Base-by-base conservation (phyloP, 1,140 invertebrate genomes). In the Daktulosphaira vitifoliae region DNA sequence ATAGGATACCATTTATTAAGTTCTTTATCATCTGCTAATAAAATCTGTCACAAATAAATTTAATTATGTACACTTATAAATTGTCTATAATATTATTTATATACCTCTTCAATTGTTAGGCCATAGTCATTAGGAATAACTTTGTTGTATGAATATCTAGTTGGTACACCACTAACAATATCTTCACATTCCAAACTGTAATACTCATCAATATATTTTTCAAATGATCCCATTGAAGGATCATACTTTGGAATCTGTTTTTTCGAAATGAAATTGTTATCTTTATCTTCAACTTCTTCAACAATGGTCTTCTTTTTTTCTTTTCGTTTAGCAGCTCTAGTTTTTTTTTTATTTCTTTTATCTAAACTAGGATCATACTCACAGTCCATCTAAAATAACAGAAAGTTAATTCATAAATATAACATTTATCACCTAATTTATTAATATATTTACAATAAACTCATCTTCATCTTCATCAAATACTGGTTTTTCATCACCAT, bases 161-260 rank as follows among this genome's bases (percentile, higher is more conserved):
- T 96, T 0, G 90, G 90, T 65, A 88, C 73, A 75, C 96, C 91
- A 1, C 84, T 90, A 66, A 98, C 87, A 38, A 97, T 82, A 77
- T 98, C 96, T 74, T 98, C 95, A 78, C 87, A 97, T 75, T 96
- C 90, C 67, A 97, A 77, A 69, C 87, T 84, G 72, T 96, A 97
- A 76, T 96, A 96, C 74, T 96, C 91, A 74, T 96, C 89, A 71
- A 94, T 83, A 74, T 96, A 96, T 70, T 96, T 80, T 50, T 88
- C 81, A 77, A 92, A 93, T 1, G 84, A 84, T 73, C 86, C 83
- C 46, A 89, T 78, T 65, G 81, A 78, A 0, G 91, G 89, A 79
- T 96, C 82, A 76, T 90, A 72, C 22, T 66, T 39, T 8, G 83
- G 82, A 73, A 83, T 84, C 42, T 76, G 71, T 33, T 33, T 5